phyloP scores from a whole-genome alignment of 2,888 invertebrate species.

The Cremastinae sp. region DNA sequence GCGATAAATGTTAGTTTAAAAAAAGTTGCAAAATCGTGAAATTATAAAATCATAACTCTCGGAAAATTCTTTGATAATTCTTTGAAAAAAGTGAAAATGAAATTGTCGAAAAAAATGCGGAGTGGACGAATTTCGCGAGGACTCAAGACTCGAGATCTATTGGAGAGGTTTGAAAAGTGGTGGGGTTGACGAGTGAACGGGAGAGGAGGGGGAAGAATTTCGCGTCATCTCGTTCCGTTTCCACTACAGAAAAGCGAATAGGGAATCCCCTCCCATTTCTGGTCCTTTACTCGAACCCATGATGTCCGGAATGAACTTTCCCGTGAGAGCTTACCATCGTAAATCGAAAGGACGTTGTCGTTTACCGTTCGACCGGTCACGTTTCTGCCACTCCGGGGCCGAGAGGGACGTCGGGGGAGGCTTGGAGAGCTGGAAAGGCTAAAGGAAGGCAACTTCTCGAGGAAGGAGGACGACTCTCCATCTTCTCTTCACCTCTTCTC shows the following conservation, averaged over 20 bases:
- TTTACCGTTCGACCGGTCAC: conserved; percentile 66
- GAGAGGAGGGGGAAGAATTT: conserved; percentile 20
- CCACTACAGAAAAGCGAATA: conserved; percentile 49
- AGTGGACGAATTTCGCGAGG: neutral
- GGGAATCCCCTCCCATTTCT: conserved; percentile 33
- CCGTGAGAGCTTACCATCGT: conserved; percentile 65
- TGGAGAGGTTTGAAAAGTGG: conserved; percentile 14
- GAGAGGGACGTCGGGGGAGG: neutral
- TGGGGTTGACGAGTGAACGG: conserved; percentile 25
- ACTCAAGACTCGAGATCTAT: neutral
- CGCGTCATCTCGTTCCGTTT: conserved; percentile 53
- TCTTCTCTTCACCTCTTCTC: conserved; percentile 40
- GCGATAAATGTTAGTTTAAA: too few relatives aligned
- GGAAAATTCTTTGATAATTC: too few relatives aligned
- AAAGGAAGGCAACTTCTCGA: neutral
- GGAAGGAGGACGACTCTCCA: conserved; percentile 21
- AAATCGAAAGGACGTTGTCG: conserved; percentile 67
- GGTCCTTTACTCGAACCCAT: conserved; percentile 31
- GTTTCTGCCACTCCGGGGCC: conserved; percentile 62
- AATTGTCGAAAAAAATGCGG: neutral
- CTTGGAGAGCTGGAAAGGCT: too few relatives aligned
- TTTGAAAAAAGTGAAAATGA: neutral
- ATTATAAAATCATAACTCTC: too few relatives aligned
- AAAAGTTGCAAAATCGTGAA: conserved; percentile 4
- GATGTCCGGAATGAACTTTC: conserved; percentile 61